Base-by-base conservation (phyloP, 2,797 vertebrate genomes). In the Rachycentron canadum region DNA sequence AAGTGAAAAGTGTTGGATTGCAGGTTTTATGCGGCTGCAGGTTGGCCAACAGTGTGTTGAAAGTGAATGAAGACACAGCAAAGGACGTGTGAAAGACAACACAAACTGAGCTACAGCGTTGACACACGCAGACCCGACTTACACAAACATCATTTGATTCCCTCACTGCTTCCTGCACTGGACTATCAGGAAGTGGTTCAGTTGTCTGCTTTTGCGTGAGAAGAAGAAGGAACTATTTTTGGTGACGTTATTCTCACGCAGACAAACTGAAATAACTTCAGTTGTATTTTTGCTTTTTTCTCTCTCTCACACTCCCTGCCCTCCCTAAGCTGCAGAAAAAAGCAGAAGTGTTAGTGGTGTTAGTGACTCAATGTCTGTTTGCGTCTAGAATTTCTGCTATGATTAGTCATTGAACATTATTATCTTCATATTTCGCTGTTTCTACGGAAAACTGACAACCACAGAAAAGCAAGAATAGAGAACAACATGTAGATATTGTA, bases 221-320 rank as follows among this genome's bases (percentile, higher is more conserved):
- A 94, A 92, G 69, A 94, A 95, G 60, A 56, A 65, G 93, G 94
- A 95, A 95, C 73, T 91, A 0, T 45, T 34, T 23, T 56, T 1
- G 5, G 81, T 94, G 94, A 95, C 89, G 90, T 92, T 78, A 88
- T 80, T 84, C 88, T 88, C 91, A 89, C 80, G 74, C 85, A 88
- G 88, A 82, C 75, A 73, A 82, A 73, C 81, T 81, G 78, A 92
- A 94, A 93, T 90, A 92, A 86, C 62, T 71, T 0, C 2, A 28
- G 25, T 73, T 68, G 72, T 79, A 63, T 85, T 76, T 89, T 75
- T 80, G 50, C 41, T 73, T 69, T 65, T 69, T 16, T 50, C 12
- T 86, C 32, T 85, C 77, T 91, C 86, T 79, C 86, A 79, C 89
- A 83, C 66, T 63, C 59, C 68, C 34, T 21, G 28, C 62, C 63